Evolutionary conservation across 2,113 vertebrate genomes (phyloP).

Genomic region (Antigone vipio): DNA sequence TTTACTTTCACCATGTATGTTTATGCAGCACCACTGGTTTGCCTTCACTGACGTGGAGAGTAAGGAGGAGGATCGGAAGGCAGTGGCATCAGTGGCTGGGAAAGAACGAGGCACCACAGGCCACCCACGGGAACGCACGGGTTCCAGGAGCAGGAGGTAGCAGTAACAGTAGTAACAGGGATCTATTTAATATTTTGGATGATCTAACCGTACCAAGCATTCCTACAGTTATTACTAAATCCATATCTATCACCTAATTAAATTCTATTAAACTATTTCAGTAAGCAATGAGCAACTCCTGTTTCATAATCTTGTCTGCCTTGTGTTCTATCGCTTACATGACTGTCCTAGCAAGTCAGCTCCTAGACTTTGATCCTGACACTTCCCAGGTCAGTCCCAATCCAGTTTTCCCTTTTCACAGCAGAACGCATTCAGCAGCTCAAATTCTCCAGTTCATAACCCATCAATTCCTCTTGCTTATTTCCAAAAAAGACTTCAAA

Average conservation of each 20-base stretch:
- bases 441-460: not conserved
- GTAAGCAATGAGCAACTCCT: not conserved
- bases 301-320: not conserved
- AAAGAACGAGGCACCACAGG: not conserved
- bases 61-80: not conserved
- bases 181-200: not conserved
- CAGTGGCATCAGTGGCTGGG: not conserved
- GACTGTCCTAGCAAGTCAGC: not conserved
- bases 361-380: not conserved
- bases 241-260: not conserved
- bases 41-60: not conserved
- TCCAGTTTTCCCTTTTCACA: not conserved
- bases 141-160: rapidly evolving
- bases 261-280: not conserved
- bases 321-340: not conserved
- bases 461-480: not conserved
- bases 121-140: not conserved
- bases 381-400: not conserved
- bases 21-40: not conserved
- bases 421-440: not conserved
- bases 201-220: not conserved
- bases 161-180: not conserved
- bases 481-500: not conserved
- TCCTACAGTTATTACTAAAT: not conserved
- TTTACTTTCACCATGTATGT: not conserved